Evolutionary conservation across 2,888 invertebrate genomes (phyloP), one percentile per base, ranked within the genome.

Genomic region (Cosmopolites sordidus): DNA sequence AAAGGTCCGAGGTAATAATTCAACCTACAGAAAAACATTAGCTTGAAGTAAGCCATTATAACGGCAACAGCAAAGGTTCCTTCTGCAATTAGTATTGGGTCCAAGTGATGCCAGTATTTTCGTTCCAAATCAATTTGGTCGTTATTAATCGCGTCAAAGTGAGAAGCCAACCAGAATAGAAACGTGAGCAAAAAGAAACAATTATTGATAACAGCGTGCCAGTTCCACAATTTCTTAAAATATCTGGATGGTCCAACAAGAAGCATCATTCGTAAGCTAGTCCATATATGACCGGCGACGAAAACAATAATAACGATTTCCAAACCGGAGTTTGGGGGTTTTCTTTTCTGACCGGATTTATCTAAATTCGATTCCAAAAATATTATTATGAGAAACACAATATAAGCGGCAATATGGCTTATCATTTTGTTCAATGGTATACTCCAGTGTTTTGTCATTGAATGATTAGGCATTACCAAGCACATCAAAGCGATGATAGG

Each of bases 401-500:
- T 67, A 68, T 86, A 86, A 11, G 83, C 81, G 12, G 84, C 78
- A 4, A 81, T 76, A 64, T 83, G 83, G 46, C 82, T 84, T 62
- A 88, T 79, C 74, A 86, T 83, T 73, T 84, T 84, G 70, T 86
- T 86, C 58, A 86, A 76, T 18, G 87, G 87, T 62, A 84, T 77
- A 60, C 76, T 74, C 77, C 79, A 83, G 65, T 78, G 77, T 54
- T 73, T 76, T 14, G 80, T 76, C 47, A 74, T 66, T 9, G 69
- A 60, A 60, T 79, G 77, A 27, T 72, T 71, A 0, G 79, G 79
- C 29, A 70, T 61, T n/a, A 75, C 52, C 11, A 78, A 50, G 16
- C 75, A 66, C 73, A 75, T 73, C 38, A 77, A 8, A 1, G 71
- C 66, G 5, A 81, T 74, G 2, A 77, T 33, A 0, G 79, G 79